Evolutionary conservation across 2,797 vertebrate genomes (phyloP).

Genomic region (Emys orbicularis): DNA sequence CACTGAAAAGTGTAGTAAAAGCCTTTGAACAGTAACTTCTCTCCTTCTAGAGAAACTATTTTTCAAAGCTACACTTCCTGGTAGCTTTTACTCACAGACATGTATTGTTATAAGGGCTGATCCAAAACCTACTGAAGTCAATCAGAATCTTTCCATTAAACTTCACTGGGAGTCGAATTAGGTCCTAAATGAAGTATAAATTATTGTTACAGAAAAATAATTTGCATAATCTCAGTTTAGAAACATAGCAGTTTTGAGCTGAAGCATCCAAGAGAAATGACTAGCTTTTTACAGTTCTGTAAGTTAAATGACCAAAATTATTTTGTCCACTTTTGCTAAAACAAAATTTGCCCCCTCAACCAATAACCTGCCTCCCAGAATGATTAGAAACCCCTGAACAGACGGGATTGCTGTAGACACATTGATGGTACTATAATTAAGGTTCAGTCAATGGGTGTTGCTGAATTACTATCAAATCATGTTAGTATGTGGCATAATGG

Average conservation of each 20-base stretch:
- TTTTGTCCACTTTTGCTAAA: not conserved
- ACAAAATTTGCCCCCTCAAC: not conserved
- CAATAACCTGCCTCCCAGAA: not conserved
- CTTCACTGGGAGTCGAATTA: not conserved
- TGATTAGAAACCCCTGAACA: fast-evolving
- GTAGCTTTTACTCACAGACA: not conserved
- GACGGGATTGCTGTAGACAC: not conserved
- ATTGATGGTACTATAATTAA: not conserved
- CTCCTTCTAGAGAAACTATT: not conserved
- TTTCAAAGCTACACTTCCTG: not conserved
- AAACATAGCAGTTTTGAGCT: too few relatives aligned
- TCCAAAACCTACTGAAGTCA: not conserved
- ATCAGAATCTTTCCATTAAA: not conserved
- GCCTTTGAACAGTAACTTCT: not conserved
- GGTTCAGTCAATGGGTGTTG: not conserved
- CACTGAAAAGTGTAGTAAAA: not conserved
- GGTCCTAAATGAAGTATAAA: not conserved
- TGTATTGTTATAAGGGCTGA: not conserved
- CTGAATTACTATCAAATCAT: not conserved
- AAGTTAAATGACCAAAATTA: not conserved
- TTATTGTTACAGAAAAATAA: too few relatives aligned
- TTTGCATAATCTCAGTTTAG: not conserved
- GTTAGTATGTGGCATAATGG: not conserved
- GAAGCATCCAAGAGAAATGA: not conserved
- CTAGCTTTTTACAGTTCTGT: not conserved